These are phyloP conservation scores for Osmerus eperlanus DNA, from an alignment of 2,113 vertebrate genomes.

Conservation along the genomic window DNA sequence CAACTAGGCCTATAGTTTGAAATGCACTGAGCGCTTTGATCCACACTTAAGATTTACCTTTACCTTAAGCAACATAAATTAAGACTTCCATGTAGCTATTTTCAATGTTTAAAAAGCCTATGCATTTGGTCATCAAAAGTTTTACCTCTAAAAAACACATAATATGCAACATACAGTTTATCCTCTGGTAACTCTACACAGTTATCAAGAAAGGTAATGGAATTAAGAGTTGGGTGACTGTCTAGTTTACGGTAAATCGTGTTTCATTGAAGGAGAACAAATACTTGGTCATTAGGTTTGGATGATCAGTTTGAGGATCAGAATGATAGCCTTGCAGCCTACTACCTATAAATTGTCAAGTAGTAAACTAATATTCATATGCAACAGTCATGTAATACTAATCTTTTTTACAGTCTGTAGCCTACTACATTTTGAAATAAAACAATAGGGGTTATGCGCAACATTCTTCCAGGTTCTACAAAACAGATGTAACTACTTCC, in stretches of 20 bases:
- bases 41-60: constrained; percentile 49
- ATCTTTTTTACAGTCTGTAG: too few relatives aligned
- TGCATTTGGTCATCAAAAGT: constrained; percentile 9
- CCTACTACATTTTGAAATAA: too few relatives aligned
- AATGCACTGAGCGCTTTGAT: constrained; percentile 52
- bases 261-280: constrained; percentile 12
- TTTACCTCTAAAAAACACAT: constrained; percentile 15
- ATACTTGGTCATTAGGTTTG: neutral
- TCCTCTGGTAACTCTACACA: neutral
- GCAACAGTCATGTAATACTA: too few relatives aligned
- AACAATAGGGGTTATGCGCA: too few relatives aligned
- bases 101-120: constrained; percentile 28
- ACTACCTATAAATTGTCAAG: too few relatives aligned
- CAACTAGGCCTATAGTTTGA: constrained; percentile 25
- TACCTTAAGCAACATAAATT: constrained; percentile 3
- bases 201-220: constrained; percentile 10
- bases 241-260: constrained; percentile 1
- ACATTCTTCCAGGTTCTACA: too few relatives aligned
- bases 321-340: neutral
- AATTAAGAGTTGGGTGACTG: constrained; percentile 1
- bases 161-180: constrained; percentile 10
- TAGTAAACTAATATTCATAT: too few relatives aligned
- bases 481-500: too few relatives aligned
- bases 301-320: neutral
- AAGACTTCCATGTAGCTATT: constrained; percentile 30